phyloP scores from a whole-genome alignment of 1,140 invertebrate genomes.

The Drosophila pruinosa region DNA sequence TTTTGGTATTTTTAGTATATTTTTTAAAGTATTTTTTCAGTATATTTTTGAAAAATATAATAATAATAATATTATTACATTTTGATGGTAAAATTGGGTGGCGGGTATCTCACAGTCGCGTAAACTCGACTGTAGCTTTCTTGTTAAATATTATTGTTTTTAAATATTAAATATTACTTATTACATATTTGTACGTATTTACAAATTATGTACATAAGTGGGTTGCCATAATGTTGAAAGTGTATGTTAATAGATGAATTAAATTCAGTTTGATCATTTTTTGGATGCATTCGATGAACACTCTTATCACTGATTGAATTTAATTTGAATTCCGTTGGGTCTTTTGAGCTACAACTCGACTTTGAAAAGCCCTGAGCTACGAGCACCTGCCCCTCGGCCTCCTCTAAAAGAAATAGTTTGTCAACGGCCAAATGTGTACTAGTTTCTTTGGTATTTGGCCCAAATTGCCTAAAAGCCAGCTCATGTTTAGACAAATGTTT shows the following conservation, averaged over 20 bases:
- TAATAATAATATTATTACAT: too few relatives aligned
- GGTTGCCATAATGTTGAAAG: too few relatives aligned
- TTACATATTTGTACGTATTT: too few relatives aligned
- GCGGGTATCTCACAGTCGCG: too few relatives aligned
- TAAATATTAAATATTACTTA: too few relatives aligned
- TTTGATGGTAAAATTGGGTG: too few relatives aligned
- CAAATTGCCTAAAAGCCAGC: slow-evolving; percentile 14
- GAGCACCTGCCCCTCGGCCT: slow-evolving; percentile 8
- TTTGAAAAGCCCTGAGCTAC: slow-evolving; percentile 31
- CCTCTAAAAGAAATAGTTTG: slow-evolving; percentile 43
- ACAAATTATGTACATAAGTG: too few relatives aligned
- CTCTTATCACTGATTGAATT: slow-evolving; percentile 66
- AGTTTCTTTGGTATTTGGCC: slow-evolving; percentile 17
- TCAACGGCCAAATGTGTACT: slow-evolving; percentile 11
- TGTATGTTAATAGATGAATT: slow-evolving; percentile 45
- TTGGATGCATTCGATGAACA: slow-evolving; percentile 40
- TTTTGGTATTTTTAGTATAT: too few relatives aligned
- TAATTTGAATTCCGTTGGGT: slow-evolving; percentile 70
- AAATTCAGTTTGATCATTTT: slow-evolving; percentile 68
- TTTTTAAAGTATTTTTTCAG: too few relatives aligned
- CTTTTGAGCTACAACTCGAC: slow-evolving; percentile 54
- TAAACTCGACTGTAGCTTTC: too few relatives aligned
- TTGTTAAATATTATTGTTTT: too few relatives aligned
- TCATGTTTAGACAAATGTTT: not conserved
- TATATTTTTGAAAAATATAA: too few relatives aligned